Evolutionary conservation across 2,113 vertebrate genomes (phyloP), one percentile per base, ranked within the genome.

Genomic region (Heteronetta atricapilla): DNA sequence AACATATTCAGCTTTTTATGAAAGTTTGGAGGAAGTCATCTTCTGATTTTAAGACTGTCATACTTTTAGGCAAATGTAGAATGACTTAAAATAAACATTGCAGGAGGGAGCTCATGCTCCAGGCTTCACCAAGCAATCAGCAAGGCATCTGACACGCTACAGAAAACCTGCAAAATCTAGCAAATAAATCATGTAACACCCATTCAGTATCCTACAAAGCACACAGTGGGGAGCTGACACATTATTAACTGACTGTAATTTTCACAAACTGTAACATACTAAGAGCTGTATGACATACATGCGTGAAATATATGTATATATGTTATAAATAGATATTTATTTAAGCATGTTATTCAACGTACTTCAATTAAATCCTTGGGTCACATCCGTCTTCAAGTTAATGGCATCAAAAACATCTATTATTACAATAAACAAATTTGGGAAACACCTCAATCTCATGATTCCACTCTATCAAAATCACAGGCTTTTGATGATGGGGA

Each of bases 71-170:
- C 56, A 95, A 94, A 90, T 94, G 73, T 58, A 92, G 72, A 94
- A 64, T 89, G 89, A 91, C 82, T 91, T 83, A 90, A 90, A 95
- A 88, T 59, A 94, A 97, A 96, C 91, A 91, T 94, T 95, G 93
- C 94, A 96, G 96, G 88, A 95, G 91, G 82, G 69, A 96, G 77
- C 87, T 93, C 76, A 72, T 90, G 79, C 85, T 96, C 53, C 64
- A 91, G 76, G 93, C 89, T 95, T 95, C 94, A 93, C 85, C 88
- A 93, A 91, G 87, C 89, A 94, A 96, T 96, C 93, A 96, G 89
- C 64, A 89, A 97, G 96, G 94, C 46, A 86, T 90, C 64, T 82
- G 89, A 96, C 94, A 96, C 9, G 40, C 78, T 82, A 95, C 62
- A 94, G 81, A 97, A 96, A 94, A 81, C 89, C 92, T 95, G 89